Conservation (phyloP, 2,113 vertebrate genomes). For the Siphamia tubifer region DNA sequence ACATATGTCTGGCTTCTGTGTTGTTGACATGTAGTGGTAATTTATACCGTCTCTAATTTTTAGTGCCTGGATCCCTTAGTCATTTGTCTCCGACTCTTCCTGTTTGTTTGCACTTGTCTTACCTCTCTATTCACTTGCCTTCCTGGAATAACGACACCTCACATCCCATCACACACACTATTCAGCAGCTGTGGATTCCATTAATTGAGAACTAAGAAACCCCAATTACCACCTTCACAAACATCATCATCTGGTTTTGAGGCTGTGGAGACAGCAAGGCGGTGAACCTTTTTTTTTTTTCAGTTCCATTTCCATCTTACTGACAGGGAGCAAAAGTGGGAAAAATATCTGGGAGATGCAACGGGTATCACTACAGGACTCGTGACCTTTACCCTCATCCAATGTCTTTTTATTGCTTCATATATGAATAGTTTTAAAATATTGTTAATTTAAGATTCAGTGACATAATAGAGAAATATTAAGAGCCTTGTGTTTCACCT, state of each 20-base stretch:
- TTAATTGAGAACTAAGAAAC: constrained; percentile 56
- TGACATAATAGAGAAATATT: too few species aligned
- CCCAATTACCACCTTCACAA: constrained; percentile 31
- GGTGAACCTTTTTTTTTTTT: neutral
- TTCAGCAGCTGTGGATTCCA: constrained; percentile 28
- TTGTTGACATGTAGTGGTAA: constrained; percentile 6
- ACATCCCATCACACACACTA: constrained; percentile 10
- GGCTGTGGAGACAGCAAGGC: neutral
- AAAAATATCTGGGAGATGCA: neutral
- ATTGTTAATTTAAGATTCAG: too few species aligned
- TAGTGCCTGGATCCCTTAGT: neutral
- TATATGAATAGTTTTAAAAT: too few species aligned
- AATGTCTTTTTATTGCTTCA: neutral
- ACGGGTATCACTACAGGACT: neutral
- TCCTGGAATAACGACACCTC: constrained; percentile 29
- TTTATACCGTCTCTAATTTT: constrained; percentile 11
- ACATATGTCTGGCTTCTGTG: constrained; percentile 29
- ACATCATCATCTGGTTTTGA: neutral
- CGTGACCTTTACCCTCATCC: neutral
- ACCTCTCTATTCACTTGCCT: constrained; percentile 25
- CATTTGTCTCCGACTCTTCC: constrained; percentile 20
- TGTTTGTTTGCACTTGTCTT: constrained; percentile 36
- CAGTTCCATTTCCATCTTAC: neutral
- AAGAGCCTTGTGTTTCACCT: neutral
- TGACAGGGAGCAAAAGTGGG: neutral